Evolutionary conservation across 2,888 invertebrate species (phyloP), one percentile per base, ranked within the genome.

Genomic region (Branchipolynoe longqiensis): DNA sequence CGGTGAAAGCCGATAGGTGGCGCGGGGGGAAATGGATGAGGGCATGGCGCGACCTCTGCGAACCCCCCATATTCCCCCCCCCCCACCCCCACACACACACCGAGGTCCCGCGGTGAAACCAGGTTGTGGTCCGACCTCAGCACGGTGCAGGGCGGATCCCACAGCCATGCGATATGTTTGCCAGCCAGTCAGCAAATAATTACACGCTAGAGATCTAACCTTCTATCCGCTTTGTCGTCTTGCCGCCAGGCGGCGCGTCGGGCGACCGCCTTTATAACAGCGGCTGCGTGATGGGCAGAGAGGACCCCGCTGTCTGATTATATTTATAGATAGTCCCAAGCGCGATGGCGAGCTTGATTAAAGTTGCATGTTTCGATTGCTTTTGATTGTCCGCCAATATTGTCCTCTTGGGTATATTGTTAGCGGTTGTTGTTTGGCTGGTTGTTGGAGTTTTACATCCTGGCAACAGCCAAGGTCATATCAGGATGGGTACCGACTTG

Each of bases 161-260:
- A 33, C 69, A 18, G 38, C 36, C n/a, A 38, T 36, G 4, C 38
- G 69, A 69, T 69, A 18, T 69, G 69, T 69, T 69, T 69, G n/a
- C 69, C 38, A 4, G 3, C 38, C 18, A 14, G n/a, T 69, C n/a
- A 12, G 38, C 69, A 69, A 69, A 69, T 69, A 69, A 69, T 69
- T 69, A 38, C 69, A 69, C 18, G 2, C 36, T 69, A 69, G 22
- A 69, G 69, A 69, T 69, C n/a, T n/a, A n/a, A n/a, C n/a, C n/a
- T n/a, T n/a, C n/a, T n/a, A n/a, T 36, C 4, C 69, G 28, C 25
- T 69, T 69, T 69, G 69, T 69, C 36, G 69, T 38, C 14, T 4
- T 38, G 33, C 38, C 36, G 12, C 33, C 38, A n/a, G 36, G n/a
- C n/a, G n/a, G n/a, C n/a, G 69, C 69, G 36, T 33, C 69, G 36